phyloP scores from a whole-genome alignment of 2,113 vertebrate species.

The Bagarius yarrelli region DNA sequence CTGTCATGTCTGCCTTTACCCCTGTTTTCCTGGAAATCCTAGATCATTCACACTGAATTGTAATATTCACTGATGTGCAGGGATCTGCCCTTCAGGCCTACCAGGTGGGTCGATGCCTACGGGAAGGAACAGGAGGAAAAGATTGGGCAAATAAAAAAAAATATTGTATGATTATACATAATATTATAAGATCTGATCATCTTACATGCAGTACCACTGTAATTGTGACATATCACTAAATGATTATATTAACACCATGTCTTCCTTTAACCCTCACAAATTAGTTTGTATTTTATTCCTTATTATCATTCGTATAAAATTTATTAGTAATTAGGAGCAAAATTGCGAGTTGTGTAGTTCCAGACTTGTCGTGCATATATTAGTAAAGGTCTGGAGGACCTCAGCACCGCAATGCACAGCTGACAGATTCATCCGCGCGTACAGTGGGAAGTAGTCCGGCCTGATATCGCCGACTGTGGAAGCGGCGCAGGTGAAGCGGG shows the following conservation, averaged over 20 bases:
- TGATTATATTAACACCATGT: not conserved
- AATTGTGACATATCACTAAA: not conserved
- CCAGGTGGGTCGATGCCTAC: not conserved
- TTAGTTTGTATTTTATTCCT: not conserved
- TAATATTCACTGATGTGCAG: not conserved
- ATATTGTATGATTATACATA: not conserved
- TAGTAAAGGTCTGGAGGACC: slow-evolving; percentile 73
- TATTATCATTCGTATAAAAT: not conserved
- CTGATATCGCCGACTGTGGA: slow-evolving; percentile 43
- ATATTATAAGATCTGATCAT: not conserved
- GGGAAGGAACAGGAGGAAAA: not conserved
- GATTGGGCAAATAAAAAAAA: not conserved
- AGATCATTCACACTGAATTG: slow-evolving; percentile 5
- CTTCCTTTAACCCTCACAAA: not conserved
- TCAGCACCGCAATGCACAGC: slow-evolving; percentile 68
- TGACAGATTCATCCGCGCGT: slow-evolving; percentile 72
- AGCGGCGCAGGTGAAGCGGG: slow-evolving; percentile 45
- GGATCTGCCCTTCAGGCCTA: slow-evolving; percentile 42
- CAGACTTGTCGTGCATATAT: slow-evolving; percentile 61
- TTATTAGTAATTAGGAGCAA: not conserved
- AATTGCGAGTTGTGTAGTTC: slow-evolving; percentile 46
- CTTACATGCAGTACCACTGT: not conserved
- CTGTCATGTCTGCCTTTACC: slow-evolving; percentile 47
- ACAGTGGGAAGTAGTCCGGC: slow-evolving; percentile 71
- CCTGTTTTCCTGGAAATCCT: slow-evolving; percentile 32